These are phyloP conservation scores for Lineus longissimus DNA, from an alignment of 1,140 invertebrate genomes.

Conservation along the genomic window DNA sequence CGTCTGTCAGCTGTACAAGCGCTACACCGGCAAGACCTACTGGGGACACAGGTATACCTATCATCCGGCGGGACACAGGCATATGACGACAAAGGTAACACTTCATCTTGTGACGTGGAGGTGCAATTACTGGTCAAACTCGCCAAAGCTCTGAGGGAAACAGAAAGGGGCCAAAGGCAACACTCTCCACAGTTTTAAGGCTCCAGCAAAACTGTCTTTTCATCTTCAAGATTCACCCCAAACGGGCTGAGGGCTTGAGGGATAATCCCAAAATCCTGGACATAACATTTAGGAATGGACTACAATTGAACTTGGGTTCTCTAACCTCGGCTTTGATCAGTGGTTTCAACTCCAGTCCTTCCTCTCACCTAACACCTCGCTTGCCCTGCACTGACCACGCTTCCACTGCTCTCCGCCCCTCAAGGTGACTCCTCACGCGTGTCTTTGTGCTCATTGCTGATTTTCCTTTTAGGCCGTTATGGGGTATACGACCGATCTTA, in stretches of 20 bases:
- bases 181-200: no score
- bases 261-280: no score
- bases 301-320: no score
- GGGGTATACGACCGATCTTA: no score
- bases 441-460: no score
- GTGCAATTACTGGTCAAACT: slow-evolving; percentile 17
- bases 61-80: slow-evolving; percentile 20
- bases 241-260: no score
- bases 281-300: no score
- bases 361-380: no score
- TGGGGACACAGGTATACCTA: slow-evolving; percentile 23
- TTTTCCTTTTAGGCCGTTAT: no score
- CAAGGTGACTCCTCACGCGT: neutral
- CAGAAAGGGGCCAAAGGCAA: neutral
- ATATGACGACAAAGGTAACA: slow-evolving; percentile 10
- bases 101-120: slow-evolving; percentile 8
- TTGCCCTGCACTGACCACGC: neutral
- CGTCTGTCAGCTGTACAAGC: slow-evolving; percentile 24
- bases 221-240: no score
- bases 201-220: no score
- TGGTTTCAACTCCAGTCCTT: neutral
- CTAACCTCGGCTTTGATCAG: no score
- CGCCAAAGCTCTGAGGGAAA: slow-evolving; percentile 14
- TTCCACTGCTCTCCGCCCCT: slow-evolving; percentile 12
- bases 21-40: slow-evolving; percentile 22